These are phyloP conservation scores for Aptenodytes forsteri DNA, from an alignment of 2,113 vertebrate species.

Conservation along the genomic window DNA sequence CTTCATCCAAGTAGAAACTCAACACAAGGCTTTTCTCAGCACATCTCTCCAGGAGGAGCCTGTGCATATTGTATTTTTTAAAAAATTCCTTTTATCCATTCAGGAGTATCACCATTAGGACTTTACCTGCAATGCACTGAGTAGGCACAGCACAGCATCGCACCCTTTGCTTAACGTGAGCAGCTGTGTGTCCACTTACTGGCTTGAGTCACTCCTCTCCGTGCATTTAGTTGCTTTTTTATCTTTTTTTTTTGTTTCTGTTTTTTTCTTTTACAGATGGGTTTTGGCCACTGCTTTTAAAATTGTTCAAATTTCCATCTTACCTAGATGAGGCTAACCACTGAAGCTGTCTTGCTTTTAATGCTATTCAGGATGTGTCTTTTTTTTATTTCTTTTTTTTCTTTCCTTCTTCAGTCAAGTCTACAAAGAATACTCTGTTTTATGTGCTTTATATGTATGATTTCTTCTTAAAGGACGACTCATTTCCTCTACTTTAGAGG, in stretches of 20 bases:
- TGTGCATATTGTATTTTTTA: neutral
- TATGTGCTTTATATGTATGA: slow-evolving; percentile 21
- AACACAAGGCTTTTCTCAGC: neutral
- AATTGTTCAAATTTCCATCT: neutral
- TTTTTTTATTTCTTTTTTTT: neutral
- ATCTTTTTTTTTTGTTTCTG: neutral
- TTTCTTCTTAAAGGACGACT: slow-evolving; percentile 41
- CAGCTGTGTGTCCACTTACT: neutral
- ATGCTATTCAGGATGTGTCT: neutral
- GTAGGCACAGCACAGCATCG: neutral
- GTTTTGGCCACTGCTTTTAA: neutral
- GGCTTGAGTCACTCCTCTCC: neutral
- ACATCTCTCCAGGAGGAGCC: neutral
- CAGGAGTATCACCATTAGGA: neutral
- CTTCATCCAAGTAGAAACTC: neutral
- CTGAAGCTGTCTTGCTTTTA: neutral
- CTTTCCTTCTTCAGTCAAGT: neutral
- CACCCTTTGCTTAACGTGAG: accelerated
- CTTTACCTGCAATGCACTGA: neutral
- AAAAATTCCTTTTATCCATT: neutral
- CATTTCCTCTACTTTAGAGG: slow-evolving; percentile 63
- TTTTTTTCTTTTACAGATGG: neutral
- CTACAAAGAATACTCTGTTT: slow-evolving; percentile 59
- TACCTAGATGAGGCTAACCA: neutral
- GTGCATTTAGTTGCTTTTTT: neutral